A percentile compares a stretch with the other conserved stretches of the same genome.
These are phyloP conservation scores for Laticauda laticaudata DNA, from an alignment of 2,113 vertebrate species.

Conservation along the genomic window DNA sequence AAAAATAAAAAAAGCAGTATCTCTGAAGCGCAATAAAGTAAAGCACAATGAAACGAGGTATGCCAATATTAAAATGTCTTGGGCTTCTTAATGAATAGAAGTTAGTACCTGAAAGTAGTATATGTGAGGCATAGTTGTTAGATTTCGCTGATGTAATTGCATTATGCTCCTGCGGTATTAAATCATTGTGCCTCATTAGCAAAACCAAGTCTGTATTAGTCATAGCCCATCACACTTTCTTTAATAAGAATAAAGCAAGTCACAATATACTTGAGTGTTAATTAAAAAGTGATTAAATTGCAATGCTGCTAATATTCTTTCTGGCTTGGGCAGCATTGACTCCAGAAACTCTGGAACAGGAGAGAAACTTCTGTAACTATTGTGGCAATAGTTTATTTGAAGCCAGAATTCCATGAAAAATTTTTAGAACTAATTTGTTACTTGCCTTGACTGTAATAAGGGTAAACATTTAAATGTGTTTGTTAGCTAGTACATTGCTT, in stretches of 20 bases:
- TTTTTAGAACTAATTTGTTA: not conserved
- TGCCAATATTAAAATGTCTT: not conserved
- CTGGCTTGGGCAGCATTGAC: not conserved
- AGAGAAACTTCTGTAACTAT: not conserved
- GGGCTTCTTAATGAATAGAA: not conserved
- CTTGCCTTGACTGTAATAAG: not conserved
- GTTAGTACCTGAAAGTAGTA: not conserved
- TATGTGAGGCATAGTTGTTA: slow-evolving; percentile 7
- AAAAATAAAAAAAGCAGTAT: not conserved
- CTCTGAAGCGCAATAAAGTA: not conserved
- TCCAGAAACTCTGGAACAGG: not conserved
- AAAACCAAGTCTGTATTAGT: slow-evolving; percentile 13
- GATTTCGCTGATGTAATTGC: not conserved
- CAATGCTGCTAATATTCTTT: not conserved
- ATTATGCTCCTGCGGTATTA: slow-evolving; percentile 1
- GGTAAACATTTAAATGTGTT: not conserved
- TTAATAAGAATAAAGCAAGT: slow-evolving; percentile 4
- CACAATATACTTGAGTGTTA: slow-evolving; percentile 13
- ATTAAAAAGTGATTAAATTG: slow-evolving; percentile 16
- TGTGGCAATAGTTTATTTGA: not conserved
- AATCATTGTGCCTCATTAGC: slow-evolving; percentile 11
- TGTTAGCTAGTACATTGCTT: not conserved
- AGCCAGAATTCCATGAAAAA: not conserved
- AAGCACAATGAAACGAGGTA: not conserved
- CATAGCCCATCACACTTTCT: slow-evolving; percentile 10